Evolutionary conservation across 2,113 vertebrate genomes (phyloP).

Genomic region (Irena cyanogastra): DNA sequence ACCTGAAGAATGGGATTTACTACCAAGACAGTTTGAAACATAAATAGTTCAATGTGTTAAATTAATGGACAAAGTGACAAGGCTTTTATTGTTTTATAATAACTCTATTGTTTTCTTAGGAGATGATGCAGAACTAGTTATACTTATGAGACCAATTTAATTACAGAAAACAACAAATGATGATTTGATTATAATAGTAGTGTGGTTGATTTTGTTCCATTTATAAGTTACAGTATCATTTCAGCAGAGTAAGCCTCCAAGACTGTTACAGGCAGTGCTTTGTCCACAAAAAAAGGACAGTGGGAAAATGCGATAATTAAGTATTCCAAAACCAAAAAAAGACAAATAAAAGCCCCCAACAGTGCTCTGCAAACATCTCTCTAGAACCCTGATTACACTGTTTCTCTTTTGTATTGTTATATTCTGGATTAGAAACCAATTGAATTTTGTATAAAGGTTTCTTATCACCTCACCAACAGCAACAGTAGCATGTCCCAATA

Average conservation of each 20-base stretch:
- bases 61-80: background rate
- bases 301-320: fast-evolving
- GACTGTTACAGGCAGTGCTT: background rate
- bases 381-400: background rate
- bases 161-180: slow-evolving; percentile 57
- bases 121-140: slow-evolving; percentile 51
- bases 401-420: background rate
- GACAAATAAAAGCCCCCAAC: background rate
- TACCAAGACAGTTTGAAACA: background rate
- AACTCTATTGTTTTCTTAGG: slow-evolving; percentile 52
- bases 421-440: background rate
- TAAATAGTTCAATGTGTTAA: background rate
- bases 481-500: background rate
- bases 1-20: background rate
- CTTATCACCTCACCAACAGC: background rate
- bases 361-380: background rate
- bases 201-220: background rate
- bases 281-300: background rate
- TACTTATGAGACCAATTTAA: slow-evolving; percentile 51
- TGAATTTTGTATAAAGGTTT: background rate
- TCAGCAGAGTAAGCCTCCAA: background rate
- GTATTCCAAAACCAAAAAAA: background rate
- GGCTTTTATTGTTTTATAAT: slow-evolving; percentile 48
- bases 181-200: background rate
- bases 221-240: background rate